Percentiles rank a stretch among this genome's conserved stretches.
These are phyloP conservation scores for Yponomeuta cagnagella DNA, from an alignment of 2,888 invertebrate species.

Conservation along the genomic window DNA sequence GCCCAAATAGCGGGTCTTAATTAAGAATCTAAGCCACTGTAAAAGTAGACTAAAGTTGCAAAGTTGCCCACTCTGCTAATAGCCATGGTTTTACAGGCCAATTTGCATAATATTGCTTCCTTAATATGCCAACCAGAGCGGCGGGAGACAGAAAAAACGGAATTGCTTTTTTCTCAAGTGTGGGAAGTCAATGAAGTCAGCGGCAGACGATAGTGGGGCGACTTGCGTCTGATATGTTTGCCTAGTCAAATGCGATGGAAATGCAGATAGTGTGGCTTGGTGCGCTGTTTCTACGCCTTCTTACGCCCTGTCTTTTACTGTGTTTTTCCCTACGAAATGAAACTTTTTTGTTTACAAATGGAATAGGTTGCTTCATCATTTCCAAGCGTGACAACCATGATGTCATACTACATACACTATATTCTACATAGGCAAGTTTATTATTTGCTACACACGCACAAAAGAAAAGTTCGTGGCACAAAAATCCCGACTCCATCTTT, in stretches of 20 bases:
- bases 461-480: not conserved
- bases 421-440: not conserved
- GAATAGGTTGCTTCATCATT: not conserved
- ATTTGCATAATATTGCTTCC: conserved; percentile 73
- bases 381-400: not conserved
- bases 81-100: conserved; percentile 23
- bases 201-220: conserved; percentile 55
- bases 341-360: not conserved
- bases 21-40: conserved; percentile 2
- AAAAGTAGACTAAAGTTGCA: conserved; percentile 6
- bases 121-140: conserved; percentile 55
- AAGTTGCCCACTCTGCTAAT: conserved; percentile 16
- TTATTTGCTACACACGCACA: not conserved
- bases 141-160: conserved; percentile 46
- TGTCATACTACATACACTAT: not conserved
- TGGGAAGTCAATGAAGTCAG: conserved; percentile 62
- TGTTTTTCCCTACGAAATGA: not conserved
- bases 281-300: conserved; percentile 33
- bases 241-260: conserved; percentile 73
- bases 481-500: conserved; percentile 13
- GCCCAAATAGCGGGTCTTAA: not conserved
- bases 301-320: not conserved
- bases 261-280: conserved; percentile 39
- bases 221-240: conserved; percentile 59
- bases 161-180: conserved; percentile 66